phyloP scores from a whole-genome alignment of 2,113 vertebrate species.

The Pungitius pungitius region DNA sequence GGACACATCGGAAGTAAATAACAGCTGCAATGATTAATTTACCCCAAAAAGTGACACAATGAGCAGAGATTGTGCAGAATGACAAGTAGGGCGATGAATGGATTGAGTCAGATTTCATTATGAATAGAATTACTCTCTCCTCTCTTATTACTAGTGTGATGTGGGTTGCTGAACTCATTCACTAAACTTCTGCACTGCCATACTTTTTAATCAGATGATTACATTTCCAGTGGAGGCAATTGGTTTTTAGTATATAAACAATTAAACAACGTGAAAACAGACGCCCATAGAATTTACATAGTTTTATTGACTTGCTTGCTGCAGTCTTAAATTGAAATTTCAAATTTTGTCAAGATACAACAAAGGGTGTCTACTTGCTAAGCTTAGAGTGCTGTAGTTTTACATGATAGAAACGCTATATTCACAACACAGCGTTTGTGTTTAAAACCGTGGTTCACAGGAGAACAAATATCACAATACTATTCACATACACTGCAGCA shows the following conservation, averaged over 20 bases:
- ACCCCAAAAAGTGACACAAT: constrained; percentile 64
- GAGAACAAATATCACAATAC: too few species aligned
- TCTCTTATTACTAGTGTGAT: constrained; percentile 59
- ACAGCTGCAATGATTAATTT: constrained; percentile 74
- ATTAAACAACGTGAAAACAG: neutral
- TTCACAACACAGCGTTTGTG: neutral
- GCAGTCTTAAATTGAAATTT: neutral
- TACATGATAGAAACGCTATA: neutral
- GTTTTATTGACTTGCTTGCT: neutral
- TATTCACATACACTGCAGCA: too few species aligned
- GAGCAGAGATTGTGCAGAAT: constrained; percentile 55
- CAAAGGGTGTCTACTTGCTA: neutral
- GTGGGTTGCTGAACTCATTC: constrained; percentile 57
- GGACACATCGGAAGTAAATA: constrained; percentile 67
- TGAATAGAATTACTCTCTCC: constrained; percentile 71
- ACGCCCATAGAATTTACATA: neutral
- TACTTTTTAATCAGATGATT: constrained; percentile 48
- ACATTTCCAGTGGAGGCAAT: constrained; percentile 38
- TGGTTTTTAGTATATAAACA: neutral
- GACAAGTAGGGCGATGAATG: constrained; percentile 51
- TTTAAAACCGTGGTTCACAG: too few species aligned
- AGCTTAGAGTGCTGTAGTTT: neutral
- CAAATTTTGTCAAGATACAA: neutral
- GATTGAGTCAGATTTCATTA: constrained; percentile 76
- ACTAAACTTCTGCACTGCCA: constrained; percentile 35